These are phyloP conservation scores for Lagopus leucura DNA, from an alignment of 2,113 vertebrate genomes.

Conservation along the genomic window DNA sequence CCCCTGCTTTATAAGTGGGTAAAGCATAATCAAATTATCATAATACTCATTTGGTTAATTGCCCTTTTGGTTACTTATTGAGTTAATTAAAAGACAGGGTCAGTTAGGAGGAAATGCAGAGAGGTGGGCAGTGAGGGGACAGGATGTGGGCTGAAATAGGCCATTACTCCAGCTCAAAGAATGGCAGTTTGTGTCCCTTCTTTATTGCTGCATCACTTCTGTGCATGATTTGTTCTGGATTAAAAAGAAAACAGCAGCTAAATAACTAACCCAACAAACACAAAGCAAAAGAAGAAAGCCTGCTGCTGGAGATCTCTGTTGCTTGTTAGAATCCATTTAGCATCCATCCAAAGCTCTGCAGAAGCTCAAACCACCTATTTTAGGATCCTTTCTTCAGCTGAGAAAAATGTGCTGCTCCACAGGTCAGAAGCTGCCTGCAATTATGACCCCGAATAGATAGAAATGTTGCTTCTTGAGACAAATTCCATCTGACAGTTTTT, in stretches of 20 bases:
- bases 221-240: slow-evolving; percentile 5
- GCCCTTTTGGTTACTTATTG: slow-evolving; percentile 64
- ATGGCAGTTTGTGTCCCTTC: neutral
- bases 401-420: slow-evolving; percentile 49
- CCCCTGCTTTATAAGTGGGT: slow-evolving; percentile 50
- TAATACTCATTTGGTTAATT: slow-evolving; percentile 62
- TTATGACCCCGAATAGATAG: slow-evolving; percentile 54
- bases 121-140: slow-evolving; percentile 24
- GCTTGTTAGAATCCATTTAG: neutral
- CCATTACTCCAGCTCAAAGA: slow-evolving; percentile 16
- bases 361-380: slow-evolving; percentile 21
- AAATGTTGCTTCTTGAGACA: slow-evolving; percentile 71
- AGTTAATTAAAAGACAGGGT: slow-evolving; percentile 41
- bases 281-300: neutral
- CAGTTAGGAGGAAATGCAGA: slow-evolving; percentile 16
- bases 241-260: neutral
- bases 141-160: slow-evolving; percentile 26
- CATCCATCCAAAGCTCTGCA: slow-evolving; percentile 17
- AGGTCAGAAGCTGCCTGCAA: slow-evolving; percentile 61
- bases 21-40: slow-evolving; percentile 42
- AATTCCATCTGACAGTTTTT: slow-evolving; percentile 79
- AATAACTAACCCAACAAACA: neutral
- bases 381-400: neutral
- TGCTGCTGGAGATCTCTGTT: neutral
- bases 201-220: slow-evolving; percentile 21